Conservation (phyloP, 2,888 invertebrate genomes). For the Heliconius charithonia region DNA sequence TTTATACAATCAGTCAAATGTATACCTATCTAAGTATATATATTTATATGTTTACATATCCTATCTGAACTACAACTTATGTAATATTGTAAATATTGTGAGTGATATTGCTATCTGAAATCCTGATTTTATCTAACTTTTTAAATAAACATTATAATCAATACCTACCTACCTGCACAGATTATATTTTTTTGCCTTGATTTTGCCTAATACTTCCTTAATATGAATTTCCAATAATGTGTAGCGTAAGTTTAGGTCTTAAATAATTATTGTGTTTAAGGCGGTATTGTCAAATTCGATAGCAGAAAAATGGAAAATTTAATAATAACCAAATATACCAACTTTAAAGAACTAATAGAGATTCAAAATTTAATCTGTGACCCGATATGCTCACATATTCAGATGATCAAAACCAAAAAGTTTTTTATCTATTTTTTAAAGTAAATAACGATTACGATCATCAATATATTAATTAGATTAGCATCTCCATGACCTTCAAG, state of each 20-base stretch:
- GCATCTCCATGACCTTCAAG: constrained; percentile 11
- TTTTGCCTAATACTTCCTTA: neutral
- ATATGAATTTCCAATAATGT: neutral
- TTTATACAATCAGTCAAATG: too few relatives aligned
- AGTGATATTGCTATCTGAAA: neutral
- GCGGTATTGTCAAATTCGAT: neutral
- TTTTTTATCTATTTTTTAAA: neutral
- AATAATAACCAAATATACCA: too few relatives aligned
- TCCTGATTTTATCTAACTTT: neutral
- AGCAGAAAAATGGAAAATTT: too few relatives aligned
- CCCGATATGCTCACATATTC: too few relatives aligned
- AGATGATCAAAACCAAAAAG: neutral
- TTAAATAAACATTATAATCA: neutral
- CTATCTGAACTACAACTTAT: neutral
- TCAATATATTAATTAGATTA: constrained; percentile 11
- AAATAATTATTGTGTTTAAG: neutral
- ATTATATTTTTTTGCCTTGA: neutral
- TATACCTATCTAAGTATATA: too few relatives aligned
- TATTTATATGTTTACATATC: too few relatives aligned
- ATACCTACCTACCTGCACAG: neutral
- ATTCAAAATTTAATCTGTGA: neutral
- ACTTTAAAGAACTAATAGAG: too few relatives aligned
- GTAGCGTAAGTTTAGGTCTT: neutral
- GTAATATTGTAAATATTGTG: neutral
- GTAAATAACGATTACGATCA: constrained; percentile 8